These are phyloP conservation scores for Hemiscyllium ocellatum DNA, from an alignment of 2,113 vertebrate species.

Conservation along the genomic window DNA sequence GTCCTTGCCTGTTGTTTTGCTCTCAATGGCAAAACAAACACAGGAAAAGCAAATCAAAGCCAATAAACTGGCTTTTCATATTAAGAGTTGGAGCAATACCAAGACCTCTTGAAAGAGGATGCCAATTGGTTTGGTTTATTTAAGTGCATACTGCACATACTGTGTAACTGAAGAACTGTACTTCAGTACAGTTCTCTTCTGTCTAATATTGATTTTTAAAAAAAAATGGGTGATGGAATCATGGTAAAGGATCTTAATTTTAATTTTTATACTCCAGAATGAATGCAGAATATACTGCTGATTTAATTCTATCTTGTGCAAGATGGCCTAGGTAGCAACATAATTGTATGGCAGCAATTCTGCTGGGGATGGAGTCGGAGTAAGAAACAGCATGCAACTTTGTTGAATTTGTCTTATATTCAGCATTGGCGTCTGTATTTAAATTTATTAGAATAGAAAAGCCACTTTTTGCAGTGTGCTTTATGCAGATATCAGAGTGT, in stretches of 20 bases:
- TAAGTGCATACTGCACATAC: not conserved
- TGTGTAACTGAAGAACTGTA: not conserved
- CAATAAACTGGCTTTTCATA: not conserved
- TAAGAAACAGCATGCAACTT: not conserved
- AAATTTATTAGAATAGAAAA: not conserved
- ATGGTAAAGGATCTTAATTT: not conserved
- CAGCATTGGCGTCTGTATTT: not conserved
- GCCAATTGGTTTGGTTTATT: not conserved
- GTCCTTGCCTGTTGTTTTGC: not conserved
- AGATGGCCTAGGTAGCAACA: not conserved
- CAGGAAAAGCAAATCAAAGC: slow-evolving; percentile 10
- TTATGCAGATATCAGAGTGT: not conserved
- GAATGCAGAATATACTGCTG: not conserved
- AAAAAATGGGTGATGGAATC: not conserved
- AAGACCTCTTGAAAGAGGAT: not conserved
- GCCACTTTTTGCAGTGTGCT: not conserved
- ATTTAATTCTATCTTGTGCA: not conserved
- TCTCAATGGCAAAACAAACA: not conserved
- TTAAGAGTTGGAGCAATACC: slow-evolving; percentile 16
- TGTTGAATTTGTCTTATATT: not conserved
- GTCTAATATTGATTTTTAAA: not conserved
- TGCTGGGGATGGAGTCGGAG: not conserved
- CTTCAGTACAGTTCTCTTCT: not conserved
- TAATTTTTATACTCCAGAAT: not conserved
- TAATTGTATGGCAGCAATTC: not conserved